These are phyloP conservation scores for Tribolium freemani DNA, from an alignment of 2,888 invertebrate genomes.

Conservation along the genomic window DNA sequence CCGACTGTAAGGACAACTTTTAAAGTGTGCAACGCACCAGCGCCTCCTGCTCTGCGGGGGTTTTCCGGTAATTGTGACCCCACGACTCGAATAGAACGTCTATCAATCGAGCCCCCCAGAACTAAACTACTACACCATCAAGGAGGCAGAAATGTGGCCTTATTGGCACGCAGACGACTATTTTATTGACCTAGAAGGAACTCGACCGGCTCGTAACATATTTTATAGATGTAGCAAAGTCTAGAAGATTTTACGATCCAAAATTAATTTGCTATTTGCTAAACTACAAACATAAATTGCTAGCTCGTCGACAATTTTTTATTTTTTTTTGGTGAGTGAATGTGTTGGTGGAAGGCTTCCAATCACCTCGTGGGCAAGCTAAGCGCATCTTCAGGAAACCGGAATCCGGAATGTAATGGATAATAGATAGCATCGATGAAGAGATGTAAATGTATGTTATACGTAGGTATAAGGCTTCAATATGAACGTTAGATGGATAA, in stretches of 20 bases:
- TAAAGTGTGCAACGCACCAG: conserved; percentile 33
- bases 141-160: not conserved
- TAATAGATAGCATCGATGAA: not conserved
- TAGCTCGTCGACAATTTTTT: too few species aligned
- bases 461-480: not conserved
- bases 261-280: too few species aligned
- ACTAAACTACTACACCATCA: not conserved
- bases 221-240: too few species aligned
- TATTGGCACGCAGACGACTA: not conserved
- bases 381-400: not conserved
- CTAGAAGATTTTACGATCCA: too few species aligned
- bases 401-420: not conserved
- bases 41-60: conserved; percentile 38
- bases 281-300: too few species aligned
- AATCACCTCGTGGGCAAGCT: not conserved
- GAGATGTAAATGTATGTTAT: not conserved
- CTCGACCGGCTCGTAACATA: too few species aligned
- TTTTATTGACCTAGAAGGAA: not conserved
- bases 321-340: not conserved
- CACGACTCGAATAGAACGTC: conserved; percentile 23
- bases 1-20: conserved; percentile 44
- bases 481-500: not conserved
- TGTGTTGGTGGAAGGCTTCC: not conserved
- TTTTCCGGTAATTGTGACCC: conserved; percentile 41
- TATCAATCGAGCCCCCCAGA: conserved; percentile 16